These are phyloP conservation scores for Psittacula derbiana DNA, from an alignment of 2,797 vertebrate species.

Conservation along the genomic window DNA sequence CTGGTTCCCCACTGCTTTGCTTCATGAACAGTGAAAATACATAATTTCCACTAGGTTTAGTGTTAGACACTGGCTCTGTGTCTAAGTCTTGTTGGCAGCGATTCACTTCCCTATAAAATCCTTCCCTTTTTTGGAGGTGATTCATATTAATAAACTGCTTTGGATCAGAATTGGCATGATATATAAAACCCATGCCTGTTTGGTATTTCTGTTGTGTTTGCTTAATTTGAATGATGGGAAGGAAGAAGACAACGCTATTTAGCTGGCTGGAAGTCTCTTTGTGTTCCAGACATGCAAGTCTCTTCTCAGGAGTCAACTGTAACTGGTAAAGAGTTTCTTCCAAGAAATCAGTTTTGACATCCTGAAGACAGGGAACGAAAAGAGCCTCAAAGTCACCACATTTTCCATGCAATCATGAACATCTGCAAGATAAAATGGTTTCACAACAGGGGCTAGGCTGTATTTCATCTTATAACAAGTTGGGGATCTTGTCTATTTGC, in stretches of 20 bases:
- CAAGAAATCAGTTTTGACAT: conserved; percentile 45
- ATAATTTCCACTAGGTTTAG: conserved; percentile 19
- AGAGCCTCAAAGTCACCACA: conserved; percentile 18
- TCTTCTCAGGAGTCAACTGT: conserved; percentile 29
- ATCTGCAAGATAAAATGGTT: conserved; percentile 49
- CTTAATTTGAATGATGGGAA: conserved; percentile 23
- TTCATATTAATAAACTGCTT: conserved; percentile 58
- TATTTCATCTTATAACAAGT: conserved; percentile 30
- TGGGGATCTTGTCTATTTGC: conserved; percentile 11
- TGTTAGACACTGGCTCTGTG: conserved; percentile 25
- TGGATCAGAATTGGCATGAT: conserved; percentile 13
- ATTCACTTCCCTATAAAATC: not conserved
- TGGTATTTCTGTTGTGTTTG: conserved; percentile 46
- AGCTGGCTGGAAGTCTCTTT: conserved; percentile 13
- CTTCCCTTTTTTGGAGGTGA: conserved; percentile 60
- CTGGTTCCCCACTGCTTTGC: conserved; percentile 21
- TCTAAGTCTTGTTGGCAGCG: conserved; percentile 34
- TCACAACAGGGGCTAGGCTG: conserved; percentile 21
- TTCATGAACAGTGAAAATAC: conserved; percentile 22
- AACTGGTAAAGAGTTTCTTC: conserved; percentile 21
- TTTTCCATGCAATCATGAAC: conserved; percentile 50
- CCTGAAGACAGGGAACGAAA: conserved; percentile 1
- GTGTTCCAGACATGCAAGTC: conserved; percentile 17
- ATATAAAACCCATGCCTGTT: conserved; percentile 24
- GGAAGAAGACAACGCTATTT: not conserved